Evolutionary conservation across 2,888 invertebrate genomes (phyloP), one percentile per base, ranked within the genome.

Genomic region (Thymelicus sylvestris): DNA sequence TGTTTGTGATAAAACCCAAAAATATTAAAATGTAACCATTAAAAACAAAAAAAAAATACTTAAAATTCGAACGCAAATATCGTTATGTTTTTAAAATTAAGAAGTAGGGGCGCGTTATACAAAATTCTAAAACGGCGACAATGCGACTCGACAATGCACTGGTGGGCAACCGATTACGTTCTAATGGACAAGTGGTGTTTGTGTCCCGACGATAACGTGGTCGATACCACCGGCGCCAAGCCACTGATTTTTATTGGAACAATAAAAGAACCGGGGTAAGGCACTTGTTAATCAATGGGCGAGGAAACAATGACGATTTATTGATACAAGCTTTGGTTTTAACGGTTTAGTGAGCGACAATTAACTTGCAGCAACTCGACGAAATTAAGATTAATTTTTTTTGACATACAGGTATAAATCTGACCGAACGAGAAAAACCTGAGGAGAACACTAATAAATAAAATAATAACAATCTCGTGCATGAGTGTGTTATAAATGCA

Each of bases 131-230:
- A 86, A 81, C 83, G 84, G 79, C 87, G 86, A 90, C 90, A 91
- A 90, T 92, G 81, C 83, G 82, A 82, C 85, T 84, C 86, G 90
- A 90, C 66, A 92, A 89, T 92, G 92, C 66, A 92, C 89, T 93
- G 92, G 92, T 92, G 92, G 92, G 92, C 91, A 88, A 86, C 85
- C 93, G 94, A 94, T 94, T 94, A 92, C 91, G 85, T 89, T 93
- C 92, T 94, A 94, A 94, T 94, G 93, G 92, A 93, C 93, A 93
- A 92, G 89, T 90, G 87, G 77, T 93, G 93, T 93, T 92, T 92
- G 93, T 92, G 91, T 92, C 86, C 84, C 77, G 71, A 79, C 80
- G 93, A 93, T 93, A 93, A 93, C 86, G 77, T 84, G 87, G 85
- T 88, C 86, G 93, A 93, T 93, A 93, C 86, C 88, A 87, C 81